A percentile compares a stretch with the other conserved stretches of the same genome.
Conservation (phyloP, 2,888 invertebrate genomes). For the Lasioglossum oenotherae region DNA sequence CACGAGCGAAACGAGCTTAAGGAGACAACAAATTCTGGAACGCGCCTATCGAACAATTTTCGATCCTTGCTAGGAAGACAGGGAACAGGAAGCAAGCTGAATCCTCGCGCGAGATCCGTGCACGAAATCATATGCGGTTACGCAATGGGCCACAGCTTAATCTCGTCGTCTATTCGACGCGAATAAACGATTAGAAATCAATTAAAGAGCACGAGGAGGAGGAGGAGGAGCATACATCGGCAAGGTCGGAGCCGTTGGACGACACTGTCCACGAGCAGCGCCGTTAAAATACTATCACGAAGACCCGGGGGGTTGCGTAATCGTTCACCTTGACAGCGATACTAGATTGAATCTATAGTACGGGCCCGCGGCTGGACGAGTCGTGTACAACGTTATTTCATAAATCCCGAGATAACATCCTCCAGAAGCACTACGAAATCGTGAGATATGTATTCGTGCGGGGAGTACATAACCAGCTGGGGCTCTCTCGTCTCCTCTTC, state of each 20-base stretch:
- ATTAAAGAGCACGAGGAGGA: slow-evolving; percentile 2
- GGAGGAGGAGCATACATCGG: neutral
- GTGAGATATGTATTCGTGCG: slow-evolving; percentile 46
- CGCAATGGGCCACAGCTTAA: slow-evolving; percentile 12
- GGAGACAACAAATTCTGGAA: neutral
- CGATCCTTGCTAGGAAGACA: neutral
- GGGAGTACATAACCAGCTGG: slow-evolving; percentile 26
- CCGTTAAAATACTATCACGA: slow-evolving; percentile 21
- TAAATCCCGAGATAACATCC: slow-evolving; percentile 53
- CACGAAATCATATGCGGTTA: neutral
- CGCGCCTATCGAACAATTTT: neutral
- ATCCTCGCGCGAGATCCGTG: neutral
- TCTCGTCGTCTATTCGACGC: neutral
- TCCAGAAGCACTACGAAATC: slow-evolving; percentile 24
- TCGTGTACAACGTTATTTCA: slow-evolving; percentile 38
- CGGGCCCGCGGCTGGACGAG: slow-evolving; percentile 31
- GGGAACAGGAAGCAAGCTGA: neutral
- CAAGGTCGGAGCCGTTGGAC: slow-evolving; percentile 10
- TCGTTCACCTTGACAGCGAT: slow-evolving; percentile 52
- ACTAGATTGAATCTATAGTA: slow-evolving; percentile 50
- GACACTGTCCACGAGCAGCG: slow-evolving; percentile 22
- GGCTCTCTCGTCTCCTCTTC: neutral
- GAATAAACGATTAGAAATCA: slow-evolving; percentile 17
- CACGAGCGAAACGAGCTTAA: neutral
- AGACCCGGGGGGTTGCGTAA: slow-evolving; percentile 39